A percentile compares a stretch with the other conserved stretches of the same genome.
Conservation (phyloP, 2,113 vertebrate species). For the Paradisaea rubra region DNA sequence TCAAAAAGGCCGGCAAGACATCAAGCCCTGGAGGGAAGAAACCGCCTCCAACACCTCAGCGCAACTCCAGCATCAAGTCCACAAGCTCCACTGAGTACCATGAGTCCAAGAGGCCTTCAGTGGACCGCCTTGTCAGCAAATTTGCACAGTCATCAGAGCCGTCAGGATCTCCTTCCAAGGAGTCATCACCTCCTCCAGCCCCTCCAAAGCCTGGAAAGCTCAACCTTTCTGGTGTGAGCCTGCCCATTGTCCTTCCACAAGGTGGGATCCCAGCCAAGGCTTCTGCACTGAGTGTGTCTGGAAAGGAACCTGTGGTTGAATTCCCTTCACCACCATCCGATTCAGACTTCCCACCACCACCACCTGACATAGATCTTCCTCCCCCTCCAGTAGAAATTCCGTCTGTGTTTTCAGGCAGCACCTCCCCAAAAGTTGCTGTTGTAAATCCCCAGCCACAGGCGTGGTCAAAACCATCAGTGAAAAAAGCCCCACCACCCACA, state of each 20-base stretch:
- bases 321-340: slow-evolving; percentile 88
- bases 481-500: slow-evolving; percentile 85
- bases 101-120: slow-evolving; percentile 82
- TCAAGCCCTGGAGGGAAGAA: slow-evolving; percentile 82
- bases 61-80: slow-evolving; percentile 87
- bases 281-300: slow-evolving; percentile 31
- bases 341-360: slow-evolving; percentile 85
- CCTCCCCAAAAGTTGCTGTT: slow-evolving; percentile 84
- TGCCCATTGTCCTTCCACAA: slow-evolving; percentile 80
- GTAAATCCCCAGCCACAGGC: slow-evolving; percentile 91
- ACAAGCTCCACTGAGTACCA: slow-evolving; percentile 74
- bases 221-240: slow-evolving; percentile 77
- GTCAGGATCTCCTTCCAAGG: slow-evolving; percentile 78
- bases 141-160: slow-evolving; percentile 77
- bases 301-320: slow-evolving; percentile 71
- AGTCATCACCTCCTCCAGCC: slow-evolving; percentile 77
- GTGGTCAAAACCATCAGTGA: slow-evolving; percentile 82
- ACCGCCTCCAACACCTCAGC: slow-evolving; percentile 87
- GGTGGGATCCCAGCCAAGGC: slow-evolving; percentile 53
- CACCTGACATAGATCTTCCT: slow-evolving; percentile 86
- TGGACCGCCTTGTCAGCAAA: slow-evolving; percentile 88
- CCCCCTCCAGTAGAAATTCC: slow-evolving; percentile 76
- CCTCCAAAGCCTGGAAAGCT: slow-evolving; percentile 94
- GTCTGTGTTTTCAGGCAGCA: slow-evolving; percentile 68
- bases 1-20: slow-evolving; percentile 74